Evolutionary conservation across 2,888 invertebrate species (phyloP), one percentile per base, ranked within the genome.

Genomic region (Temnothorax ravouxi): DNA sequence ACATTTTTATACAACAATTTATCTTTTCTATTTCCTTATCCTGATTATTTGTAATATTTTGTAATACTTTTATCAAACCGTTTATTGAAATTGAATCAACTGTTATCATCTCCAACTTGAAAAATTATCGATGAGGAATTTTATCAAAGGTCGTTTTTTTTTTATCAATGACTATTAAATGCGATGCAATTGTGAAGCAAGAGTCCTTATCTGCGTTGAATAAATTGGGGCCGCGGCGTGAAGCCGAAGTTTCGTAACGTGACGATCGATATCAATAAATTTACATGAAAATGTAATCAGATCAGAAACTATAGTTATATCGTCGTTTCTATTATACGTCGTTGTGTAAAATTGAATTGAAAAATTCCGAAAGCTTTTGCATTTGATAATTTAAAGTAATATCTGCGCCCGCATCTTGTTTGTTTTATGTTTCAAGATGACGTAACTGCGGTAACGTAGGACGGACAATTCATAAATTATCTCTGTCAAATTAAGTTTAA

Each of bases 211-310:
- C 34, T 15, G 3, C 34, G 6, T 9, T 25, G 11, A 38, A 72
- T 18, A 41, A 72, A 72, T 21, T 50, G 38, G 15, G 6, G 13
- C 34, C 15, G 25, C 25, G 18, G 34, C n/a, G 4, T 54, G 9
- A 56, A 72, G 3, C 13, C 2, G 13, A 25, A 25, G 6, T 56
- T 25, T 56, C 15, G n/a, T 18, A 25, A 29, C 18, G 11, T 8
- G 4, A 74, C 13, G 13, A 44, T 41, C 25, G 25, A 59, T 72
- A 54, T 59, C 18, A 15, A 18, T 72, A 41, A 56, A 25, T 56
- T 56, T 41, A 25, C 21, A 54, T 71, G 1, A 18, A 56, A 56
- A 72, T 72, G 3, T 41, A 72, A 72, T 54, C 25, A 56, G 41
- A 74, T 56, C 11, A 41, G 11, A 67, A 67, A 29, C 5, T 29